A percentile compares a stretch with the other conserved stretches of the same genome.
phyloP scores from a whole-genome alignment of 2,113 vertebrate species.

The Callithrix jacchus region DNA sequence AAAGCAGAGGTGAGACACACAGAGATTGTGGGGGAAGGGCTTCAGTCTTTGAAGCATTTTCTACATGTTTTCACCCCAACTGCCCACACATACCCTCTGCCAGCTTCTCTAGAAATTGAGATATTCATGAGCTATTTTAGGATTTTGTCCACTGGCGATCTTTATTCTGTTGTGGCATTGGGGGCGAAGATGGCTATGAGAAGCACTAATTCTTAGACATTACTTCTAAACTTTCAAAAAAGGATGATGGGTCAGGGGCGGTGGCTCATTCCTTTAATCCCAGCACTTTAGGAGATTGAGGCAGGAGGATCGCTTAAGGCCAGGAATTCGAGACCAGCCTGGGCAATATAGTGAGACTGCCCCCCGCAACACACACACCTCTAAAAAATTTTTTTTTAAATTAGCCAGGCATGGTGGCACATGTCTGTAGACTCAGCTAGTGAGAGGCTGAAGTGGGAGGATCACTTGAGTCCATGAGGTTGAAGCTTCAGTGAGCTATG shows the following conservation, averaged over 20 bases:
- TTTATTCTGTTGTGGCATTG: not conserved
- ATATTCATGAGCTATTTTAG: not conserved
- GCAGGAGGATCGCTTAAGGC: too few relatives aligned
- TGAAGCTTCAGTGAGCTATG: too few relatives aligned
- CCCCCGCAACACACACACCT: accelerated
- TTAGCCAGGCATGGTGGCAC: too few relatives aligned
- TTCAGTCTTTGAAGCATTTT: not conserved
- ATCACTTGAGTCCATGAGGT: too few relatives aligned
- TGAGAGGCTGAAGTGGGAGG: too few relatives aligned
- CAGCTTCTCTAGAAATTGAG: not conserved
- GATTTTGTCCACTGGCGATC: not conserved
- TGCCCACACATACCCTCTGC: not conserved
- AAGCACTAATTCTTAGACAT: not conserved
- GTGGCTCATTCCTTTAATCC: too few relatives aligned
- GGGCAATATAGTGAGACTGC: too few relatives aligned
- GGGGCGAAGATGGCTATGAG: not conserved
- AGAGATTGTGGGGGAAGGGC: not conserved
- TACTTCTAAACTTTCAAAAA: not conserved
- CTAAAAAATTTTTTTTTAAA: accelerated
- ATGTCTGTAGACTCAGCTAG: too few relatives aligned
- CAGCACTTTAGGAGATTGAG: too few relatives aligned
- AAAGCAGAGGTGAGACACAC: constrained; percentile 26
- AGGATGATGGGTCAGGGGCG: too few relatives aligned
- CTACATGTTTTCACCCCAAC: not conserved
- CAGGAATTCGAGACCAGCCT: too few relatives aligned